phyloP scores from a whole-genome alignment of 2,113 vertebrate species.

The Lophius piscatorius region DNA sequence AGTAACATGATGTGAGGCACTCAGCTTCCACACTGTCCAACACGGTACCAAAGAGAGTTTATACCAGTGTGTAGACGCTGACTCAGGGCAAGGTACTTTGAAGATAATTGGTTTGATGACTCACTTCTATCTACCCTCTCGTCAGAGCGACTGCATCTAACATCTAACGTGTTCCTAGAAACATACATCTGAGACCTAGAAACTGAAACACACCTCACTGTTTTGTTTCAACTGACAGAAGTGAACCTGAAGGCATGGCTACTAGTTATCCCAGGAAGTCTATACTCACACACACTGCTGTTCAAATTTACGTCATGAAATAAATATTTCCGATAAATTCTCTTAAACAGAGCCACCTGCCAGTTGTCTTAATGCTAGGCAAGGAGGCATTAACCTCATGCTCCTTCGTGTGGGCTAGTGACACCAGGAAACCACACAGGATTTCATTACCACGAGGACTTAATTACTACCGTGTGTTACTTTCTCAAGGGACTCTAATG shows the following conservation, averaged over 20 bases:
- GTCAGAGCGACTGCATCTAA: too few species aligned
- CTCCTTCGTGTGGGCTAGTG: conserved; percentile 50
- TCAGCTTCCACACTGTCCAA: too few species aligned
- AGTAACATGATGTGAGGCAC: too few species aligned
- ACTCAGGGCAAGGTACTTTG: too few species aligned
- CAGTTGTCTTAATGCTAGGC: too few species aligned
- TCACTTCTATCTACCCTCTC: background rate
- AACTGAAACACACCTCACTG: too few species aligned
- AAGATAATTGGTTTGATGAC: conserved; percentile 21
- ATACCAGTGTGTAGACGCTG: too few species aligned
- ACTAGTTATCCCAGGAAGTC: conserved; percentile 2
- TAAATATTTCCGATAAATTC: too few species aligned
- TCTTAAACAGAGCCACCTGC: conserved; percentile 23
- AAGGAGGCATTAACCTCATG: conserved; percentile 35
- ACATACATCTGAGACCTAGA: too few species aligned
- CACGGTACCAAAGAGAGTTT: too few species aligned
- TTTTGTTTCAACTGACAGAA: conserved; percentile 16
- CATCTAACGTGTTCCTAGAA: too few species aligned
- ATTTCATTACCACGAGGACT: conserved; percentile 42
- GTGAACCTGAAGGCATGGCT: conserved; percentile 3
- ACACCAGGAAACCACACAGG: conserved; percentile 27
- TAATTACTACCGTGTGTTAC: conserved; percentile 47
- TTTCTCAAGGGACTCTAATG: conserved; percentile 12
- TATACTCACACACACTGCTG: background rate
- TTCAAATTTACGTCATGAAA: too few species aligned